Evolutionary conservation across 2,888 invertebrate species (phyloP).

Genomic region (Xestia rhomboidea): DNA sequence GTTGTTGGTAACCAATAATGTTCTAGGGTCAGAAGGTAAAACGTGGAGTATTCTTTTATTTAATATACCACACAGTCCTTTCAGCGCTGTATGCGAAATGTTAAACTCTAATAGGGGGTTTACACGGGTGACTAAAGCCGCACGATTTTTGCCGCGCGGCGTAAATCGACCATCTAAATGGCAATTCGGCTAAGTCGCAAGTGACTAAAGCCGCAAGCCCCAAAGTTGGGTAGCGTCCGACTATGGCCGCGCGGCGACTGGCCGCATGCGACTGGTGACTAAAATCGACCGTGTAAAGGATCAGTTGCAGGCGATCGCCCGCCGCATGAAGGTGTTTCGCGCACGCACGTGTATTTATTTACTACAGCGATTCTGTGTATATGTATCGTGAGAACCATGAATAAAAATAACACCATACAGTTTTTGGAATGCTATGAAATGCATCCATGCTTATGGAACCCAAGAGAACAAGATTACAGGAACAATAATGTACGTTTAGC

Average conservation of each 20-base stretch:
- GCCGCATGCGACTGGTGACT: constrained; percentile 71
- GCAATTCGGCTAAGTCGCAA: constrained; percentile 71
- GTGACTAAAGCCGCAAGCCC: constrained; percentile 74
- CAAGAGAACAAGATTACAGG: constrained; percentile 68
- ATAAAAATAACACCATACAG: constrained; percentile 65
- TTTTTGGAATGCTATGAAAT: constrained; percentile 67
- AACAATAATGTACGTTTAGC: constrained; percentile 68
- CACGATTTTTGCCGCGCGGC: constrained; percentile 70
- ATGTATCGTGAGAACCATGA: constrained; percentile 61
- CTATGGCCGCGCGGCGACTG: constrained; percentile 72
- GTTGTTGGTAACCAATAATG: too few relatives aligned
- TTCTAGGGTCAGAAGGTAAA: too few relatives aligned
- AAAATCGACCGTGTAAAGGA: constrained; percentile 62
- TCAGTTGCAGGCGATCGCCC: constrained; percentile 55
- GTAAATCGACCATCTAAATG: constrained; percentile 66
- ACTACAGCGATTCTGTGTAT: constrained; percentile 54
- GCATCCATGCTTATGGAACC: constrained; percentile 65
- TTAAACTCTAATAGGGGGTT: too few relatives aligned
- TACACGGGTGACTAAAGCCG: constrained; percentile 73
- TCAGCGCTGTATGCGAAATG: too few relatives aligned
- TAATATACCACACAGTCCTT: too few relatives aligned
- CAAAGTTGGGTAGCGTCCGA: constrained; percentile 75
- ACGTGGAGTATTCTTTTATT: too few relatives aligned
- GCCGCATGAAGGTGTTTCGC: constrained; percentile 45
- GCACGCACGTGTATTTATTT: constrained; percentile 65